Percentiles rank a stretch among this genome's conserved stretches.
These are phyloP conservation scores for Orchesella flavescens DNA, from an alignment of 2,888 invertebrate species.

Conservation along the genomic window DNA sequence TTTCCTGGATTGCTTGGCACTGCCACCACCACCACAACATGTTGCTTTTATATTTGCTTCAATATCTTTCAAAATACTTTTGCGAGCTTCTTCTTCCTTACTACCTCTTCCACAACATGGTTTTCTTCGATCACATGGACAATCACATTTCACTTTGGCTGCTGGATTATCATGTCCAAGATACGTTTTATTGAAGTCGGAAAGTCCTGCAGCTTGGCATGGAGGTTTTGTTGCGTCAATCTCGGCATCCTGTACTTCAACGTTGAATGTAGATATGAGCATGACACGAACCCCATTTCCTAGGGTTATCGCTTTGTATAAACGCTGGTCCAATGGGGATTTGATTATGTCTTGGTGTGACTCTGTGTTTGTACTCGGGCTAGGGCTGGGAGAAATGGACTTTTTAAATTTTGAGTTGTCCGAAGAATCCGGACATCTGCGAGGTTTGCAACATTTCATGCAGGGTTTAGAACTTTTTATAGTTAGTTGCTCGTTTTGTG, in stretches of 20 bases:
- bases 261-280: conserved; percentile 46
- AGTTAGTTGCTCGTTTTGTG: no score
- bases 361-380: no score
- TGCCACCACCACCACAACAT: not conserved
- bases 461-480: no score
- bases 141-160: conserved; percentile 41
- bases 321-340: conserved; percentile 62
- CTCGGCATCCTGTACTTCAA: not conserved
- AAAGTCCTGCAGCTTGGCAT: conserved; percentile 48
- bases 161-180: conserved; percentile 46
- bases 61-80: conserved; percentile 6
- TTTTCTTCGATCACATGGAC: conserved; percentile 40
- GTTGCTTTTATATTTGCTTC: conserved; percentile 4
- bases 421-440: no score
- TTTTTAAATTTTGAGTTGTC: no score
- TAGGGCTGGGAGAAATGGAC: no score
- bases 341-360: conserved; percentile 20
- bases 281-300: conserved; percentile 51
- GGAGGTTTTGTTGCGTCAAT: conserved; percentile 27
- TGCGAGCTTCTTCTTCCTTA: not conserved
- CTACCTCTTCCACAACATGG: conserved; percentile 8
- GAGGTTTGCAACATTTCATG: no score
- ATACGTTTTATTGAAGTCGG: conserved; percentile 61
- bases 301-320: conserved; percentile 56
- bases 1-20: not conserved